phyloP scores from a whole-genome alignment of 1,140 invertebrate species.

The Zophobas atratus region DNA sequence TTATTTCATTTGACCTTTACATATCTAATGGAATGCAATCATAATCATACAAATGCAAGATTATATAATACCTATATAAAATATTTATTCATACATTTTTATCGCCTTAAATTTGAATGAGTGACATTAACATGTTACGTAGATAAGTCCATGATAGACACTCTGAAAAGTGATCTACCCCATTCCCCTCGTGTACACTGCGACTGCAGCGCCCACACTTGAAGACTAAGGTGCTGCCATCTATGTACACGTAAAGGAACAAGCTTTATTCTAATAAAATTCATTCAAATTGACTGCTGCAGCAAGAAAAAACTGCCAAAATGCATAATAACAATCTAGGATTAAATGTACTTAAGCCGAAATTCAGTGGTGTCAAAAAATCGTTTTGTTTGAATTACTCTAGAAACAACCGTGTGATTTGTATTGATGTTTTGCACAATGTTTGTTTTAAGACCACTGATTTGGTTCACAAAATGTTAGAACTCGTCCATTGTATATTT shows the following conservation, averaged over 20 bases:
- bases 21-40: slow-evolving; percentile 96
- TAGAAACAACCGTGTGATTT: background rate
- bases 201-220: background rate
- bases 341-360: background rate
- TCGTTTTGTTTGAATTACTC: background rate
- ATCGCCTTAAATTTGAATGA: slow-evolving; percentile 65
- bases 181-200: background rate
- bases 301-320: slow-evolving; percentile 12
- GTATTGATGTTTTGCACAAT: slow-evolving; percentile 24
- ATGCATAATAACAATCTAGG: background rate
- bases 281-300: background rate
- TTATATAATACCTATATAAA: slow-evolving; percentile 92
- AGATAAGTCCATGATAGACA: slow-evolving; percentile 16
- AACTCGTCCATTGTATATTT: slow-evolving; percentile 27
- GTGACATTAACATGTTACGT: slow-evolving; percentile 9
- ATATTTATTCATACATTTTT: slow-evolving; percentile 95
- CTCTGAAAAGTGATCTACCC: background rate
- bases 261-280: slow-evolving; percentile 5
- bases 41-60: slow-evolving; percentile 91
- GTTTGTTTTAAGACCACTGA: background rate
- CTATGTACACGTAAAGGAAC: background rate
- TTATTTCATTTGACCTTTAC: slow-evolving; percentile 97
- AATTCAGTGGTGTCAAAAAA: slow-evolving; percentile 35
- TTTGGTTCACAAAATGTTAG: slow-evolving; percentile 4
- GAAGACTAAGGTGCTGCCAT: background rate